Evolutionary conservation across 1,140 invertebrate species (phyloP), one percentile per base, ranked within the genome.

Genomic region (Drosophila arizonae): DNA sequence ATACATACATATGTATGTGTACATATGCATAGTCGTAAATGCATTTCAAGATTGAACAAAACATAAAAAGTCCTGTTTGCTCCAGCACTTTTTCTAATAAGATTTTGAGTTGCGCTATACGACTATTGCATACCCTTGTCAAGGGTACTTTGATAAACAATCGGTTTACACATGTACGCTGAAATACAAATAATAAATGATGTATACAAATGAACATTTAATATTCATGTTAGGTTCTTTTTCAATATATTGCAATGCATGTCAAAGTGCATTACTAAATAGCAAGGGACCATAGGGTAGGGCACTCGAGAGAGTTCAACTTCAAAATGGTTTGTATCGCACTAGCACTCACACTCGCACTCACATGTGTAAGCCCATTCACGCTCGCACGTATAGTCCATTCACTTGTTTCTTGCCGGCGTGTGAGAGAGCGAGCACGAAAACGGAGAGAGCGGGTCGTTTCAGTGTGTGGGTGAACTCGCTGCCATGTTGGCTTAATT

Each of bases 331-430:
- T 67, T 55, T 54, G 28, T 28, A 15, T n/a, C 43, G 43, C 17
- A 17, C 17, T 17, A 17, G 17, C 17, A 17, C 17, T 17, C 17
- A 17, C 43, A 17, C 43, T 46, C 26, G 46, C 67, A 71, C 61
- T 28, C 45, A 43, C 50, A 60, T 48, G 21, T 28, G 24, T 43
- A 41, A 17, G 3, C 36, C 50, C 50, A 69, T 61, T 62, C 28
- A 54, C 62, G 43, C 54, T 45, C 28, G 15, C 33, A 60, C 33
- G 33, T 60, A 4, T 13, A 48, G 50, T 36, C 63, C 63, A 72
- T 72, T 72, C 63, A 72, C 64, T 72, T 45, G 48, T 68, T 72
- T 26, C 8, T 54, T 61, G 55, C 56, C 64, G 64, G 64, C 55
- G 24, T 48, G 24, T 33, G 60, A 64, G 56, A 68, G 54, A 43